Conservation (phyloP, 2,888 invertebrate species). For the Cosmia pyralina region DNA sequence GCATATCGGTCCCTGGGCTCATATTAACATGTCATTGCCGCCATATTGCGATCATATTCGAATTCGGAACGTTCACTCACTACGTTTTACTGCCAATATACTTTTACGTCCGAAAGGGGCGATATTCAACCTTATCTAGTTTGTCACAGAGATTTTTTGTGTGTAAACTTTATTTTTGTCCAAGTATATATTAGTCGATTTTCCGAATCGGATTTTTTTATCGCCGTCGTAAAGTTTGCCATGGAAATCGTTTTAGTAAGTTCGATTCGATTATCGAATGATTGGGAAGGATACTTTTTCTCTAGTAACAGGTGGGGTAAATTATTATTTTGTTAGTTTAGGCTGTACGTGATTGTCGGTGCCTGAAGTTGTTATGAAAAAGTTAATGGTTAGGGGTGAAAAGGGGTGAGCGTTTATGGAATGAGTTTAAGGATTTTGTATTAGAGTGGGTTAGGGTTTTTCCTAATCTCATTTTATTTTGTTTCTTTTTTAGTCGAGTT, state of each 20-base stretch:
- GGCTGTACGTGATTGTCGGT: conserved; percentile 55
- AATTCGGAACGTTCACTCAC: conserved; percentile 78
- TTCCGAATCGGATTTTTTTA: conserved; percentile 76
- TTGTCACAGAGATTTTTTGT: conserved; percentile 24
- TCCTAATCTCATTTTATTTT: too few species aligned
- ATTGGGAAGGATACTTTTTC: conserved; percentile 70
- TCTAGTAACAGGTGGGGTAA: conserved; percentile 64
- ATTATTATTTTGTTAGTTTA: conserved; percentile 70
- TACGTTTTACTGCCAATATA: conserved; percentile 60
- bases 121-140: conserved; percentile 66
- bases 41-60: conserved; percentile 88
- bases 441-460: too few species aligned
- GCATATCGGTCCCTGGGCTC: conserved; percentile 83
- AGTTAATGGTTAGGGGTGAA: conserved; percentile 31
- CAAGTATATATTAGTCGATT: conserved; percentile 78
- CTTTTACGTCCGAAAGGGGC: conserved; percentile 50
- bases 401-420: conserved; percentile 16
- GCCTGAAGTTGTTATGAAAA: conserved; percentile 53
- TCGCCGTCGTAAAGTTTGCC: conserved; percentile 79
- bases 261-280: conserved; percentile 83
- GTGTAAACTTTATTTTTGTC: conserved; percentile 37
- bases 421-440: conserved; percentile 20
- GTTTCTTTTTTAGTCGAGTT: too few species aligned
- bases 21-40: conserved; percentile 89
- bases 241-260: conserved; percentile 81